These are phyloP conservation scores for Thymelicus sylvestris DNA, from an alignment of 2,888 invertebrate species.

Conservation along the genomic window DNA sequence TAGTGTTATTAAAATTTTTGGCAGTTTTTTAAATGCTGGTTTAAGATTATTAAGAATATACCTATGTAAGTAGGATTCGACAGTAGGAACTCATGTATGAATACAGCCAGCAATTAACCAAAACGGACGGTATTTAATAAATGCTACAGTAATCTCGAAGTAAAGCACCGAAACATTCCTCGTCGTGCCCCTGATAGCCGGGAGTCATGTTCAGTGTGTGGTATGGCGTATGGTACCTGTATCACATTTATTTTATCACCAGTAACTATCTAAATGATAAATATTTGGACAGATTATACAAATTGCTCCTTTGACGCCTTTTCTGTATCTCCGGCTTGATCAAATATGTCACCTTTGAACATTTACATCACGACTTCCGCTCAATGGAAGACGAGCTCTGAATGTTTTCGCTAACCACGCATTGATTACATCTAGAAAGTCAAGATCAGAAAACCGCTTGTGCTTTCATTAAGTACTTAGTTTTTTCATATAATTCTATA, in stretches of 20 bases:
- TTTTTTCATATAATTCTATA: neutral
- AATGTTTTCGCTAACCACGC: slow-evolving; percentile 13
- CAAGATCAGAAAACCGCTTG: neutral
- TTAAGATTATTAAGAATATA: no score
- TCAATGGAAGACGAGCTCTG: slow-evolving; percentile 27
- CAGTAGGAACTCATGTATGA: neutral
- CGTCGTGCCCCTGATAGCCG: slow-evolving; percentile 6
- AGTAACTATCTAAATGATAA: slow-evolving; percentile 61
- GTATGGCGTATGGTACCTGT: slow-evolving; percentile 40
- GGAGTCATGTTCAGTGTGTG: slow-evolving; percentile 20
- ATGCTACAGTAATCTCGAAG: slow-evolving; percentile 24
- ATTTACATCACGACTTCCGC: slow-evolving; percentile 48
- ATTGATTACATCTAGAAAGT: slow-evolving; percentile 29
- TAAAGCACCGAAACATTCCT: slow-evolving; percentile 22
- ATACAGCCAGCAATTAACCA: neutral
- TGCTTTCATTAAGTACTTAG: neutral
- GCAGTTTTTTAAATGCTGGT: no score
- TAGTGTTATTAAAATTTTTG: no score
- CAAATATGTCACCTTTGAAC: slow-evolving; percentile 60
- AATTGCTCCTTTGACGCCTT: slow-evolving; percentile 74
- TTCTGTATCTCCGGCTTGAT: slow-evolving; percentile 62
- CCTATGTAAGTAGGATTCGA: no score
- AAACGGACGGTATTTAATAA: neutral
- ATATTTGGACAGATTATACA: slow-evolving; percentile 70
- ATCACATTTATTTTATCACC: slow-evolving; percentile 61